These are phyloP conservation scores for Alsophila aescularia DNA, from an alignment of 2,888 invertebrate species.

Conservation along the genomic window DNA sequence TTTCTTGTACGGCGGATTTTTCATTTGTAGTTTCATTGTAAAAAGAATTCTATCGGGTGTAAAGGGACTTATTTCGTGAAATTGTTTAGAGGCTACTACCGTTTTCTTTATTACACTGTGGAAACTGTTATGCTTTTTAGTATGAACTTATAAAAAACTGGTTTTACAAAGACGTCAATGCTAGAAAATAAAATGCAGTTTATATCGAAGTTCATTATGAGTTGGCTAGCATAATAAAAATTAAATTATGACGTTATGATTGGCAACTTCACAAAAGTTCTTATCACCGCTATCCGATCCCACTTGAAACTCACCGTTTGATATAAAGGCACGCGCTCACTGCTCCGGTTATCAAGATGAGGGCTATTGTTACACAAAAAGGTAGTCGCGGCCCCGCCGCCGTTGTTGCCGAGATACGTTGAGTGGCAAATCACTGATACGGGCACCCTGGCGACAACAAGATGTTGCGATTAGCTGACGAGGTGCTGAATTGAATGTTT, in stretches of 20 bases:
- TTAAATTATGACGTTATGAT: no score
- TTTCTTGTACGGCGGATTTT: slow-evolving; percentile 13
- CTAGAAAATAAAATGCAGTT: no score
- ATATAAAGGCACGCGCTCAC: slow-evolving; percentile 3
- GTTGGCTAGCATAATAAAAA: no score
- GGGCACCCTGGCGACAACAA: background rate
- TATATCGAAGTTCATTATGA: no score
- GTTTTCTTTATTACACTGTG: slow-evolving; percentile 3
- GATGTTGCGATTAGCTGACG: background rate
- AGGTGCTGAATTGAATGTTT: no score
- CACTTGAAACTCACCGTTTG: background rate
- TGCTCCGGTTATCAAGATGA: background rate
- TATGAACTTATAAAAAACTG: no score
- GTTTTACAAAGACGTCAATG: no score
- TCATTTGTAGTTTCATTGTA: slow-evolving; percentile 24
- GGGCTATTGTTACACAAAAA: slow-evolving; percentile 4
- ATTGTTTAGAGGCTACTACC: slow-evolving; percentile 9
- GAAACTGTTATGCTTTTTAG: background rate
- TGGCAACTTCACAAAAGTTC: background rate
- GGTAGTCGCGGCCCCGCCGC: background rate
- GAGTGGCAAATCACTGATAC: slow-evolving; percentile 2
- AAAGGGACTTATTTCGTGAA: slow-evolving; percentile 4
- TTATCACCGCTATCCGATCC: background rate
- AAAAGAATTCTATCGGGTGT: slow-evolving; percentile 1
- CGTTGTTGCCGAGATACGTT: slow-evolving; percentile 1